phyloP scores from a whole-genome alignment of 1,140 invertebrate species.

The Tigriopus japonicus region DNA sequence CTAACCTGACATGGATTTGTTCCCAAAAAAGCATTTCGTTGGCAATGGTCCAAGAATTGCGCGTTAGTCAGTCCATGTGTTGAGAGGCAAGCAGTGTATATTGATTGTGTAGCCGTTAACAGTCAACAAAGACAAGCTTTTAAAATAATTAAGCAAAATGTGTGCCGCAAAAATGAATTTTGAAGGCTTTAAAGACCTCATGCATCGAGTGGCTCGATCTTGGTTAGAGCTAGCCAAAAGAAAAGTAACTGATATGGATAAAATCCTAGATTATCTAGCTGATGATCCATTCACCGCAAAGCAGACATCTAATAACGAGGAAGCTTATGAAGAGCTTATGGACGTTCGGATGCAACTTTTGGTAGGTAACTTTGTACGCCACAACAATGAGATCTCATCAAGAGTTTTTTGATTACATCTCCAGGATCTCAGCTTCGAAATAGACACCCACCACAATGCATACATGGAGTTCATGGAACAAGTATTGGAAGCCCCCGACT shows the following conservation, averaged over 20 bases:
- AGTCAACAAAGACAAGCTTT: too few species aligned
- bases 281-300: constrained; percentile 1
- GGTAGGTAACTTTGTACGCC: not conserved
- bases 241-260: constrained; percentile 6
- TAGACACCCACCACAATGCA: constrained; percentile 8
- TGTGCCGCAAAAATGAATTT: constrained; percentile 12
- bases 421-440: constrained; percentile 10
- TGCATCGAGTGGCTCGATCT: not conserved
- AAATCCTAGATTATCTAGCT: not conserved
- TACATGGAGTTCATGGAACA: constrained; percentile 14
- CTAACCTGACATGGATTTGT: too few species aligned
- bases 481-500: constrained; percentile 8
- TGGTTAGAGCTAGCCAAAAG: constrained; percentile 4
- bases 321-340: constrained; percentile 8
- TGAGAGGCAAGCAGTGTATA: too few species aligned
- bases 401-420: not conserved
- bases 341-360: constrained; percentile 7
- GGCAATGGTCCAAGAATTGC: too few species aligned
- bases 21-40: too few species aligned
- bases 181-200: constrained; percentile 13
- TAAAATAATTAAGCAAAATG: too few species aligned
- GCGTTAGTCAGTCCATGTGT: too few species aligned
- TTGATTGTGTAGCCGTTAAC: too few species aligned
- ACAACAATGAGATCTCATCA: not conserved
- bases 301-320: constrained; percentile 9